Base-by-base conservation (phyloP, 2,113 vertebrate genomes). In the Atherinomorus stipes region DNA sequence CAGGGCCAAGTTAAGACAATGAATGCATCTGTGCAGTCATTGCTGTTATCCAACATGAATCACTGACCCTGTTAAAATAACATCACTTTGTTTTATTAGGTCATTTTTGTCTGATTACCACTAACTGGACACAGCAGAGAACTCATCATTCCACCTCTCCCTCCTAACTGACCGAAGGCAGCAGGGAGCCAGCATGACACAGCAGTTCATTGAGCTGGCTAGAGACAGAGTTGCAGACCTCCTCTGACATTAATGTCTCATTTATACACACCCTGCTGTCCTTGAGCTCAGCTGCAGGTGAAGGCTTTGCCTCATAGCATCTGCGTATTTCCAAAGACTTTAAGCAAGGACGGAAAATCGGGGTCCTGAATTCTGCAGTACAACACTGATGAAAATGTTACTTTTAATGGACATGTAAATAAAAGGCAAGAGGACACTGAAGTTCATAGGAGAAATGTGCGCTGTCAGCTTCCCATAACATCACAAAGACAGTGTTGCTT, bases 181-280 rank as follows among this genome's bases (percentile, higher is more conserved):
- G 28, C 10, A 26, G 57, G 58, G 3, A 2, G 25, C 52, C 86
- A 38, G 69, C 22, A 40, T 85, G 83, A 87, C 77, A 66, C 88
- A 83, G 85, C 83, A 85, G 58, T 87, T 85, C 80, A 70, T 81
- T 37, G 18, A 15, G 2, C 58, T 8, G 71, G 44, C 45, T 49
- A 67, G 59, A 64, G 72, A 40, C 63, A 64, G 58, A 69, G 53
- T 15, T 52, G 69, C 64, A 68, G 38, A 65, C 11, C 54, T 38
- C 60, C 44, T 62, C 42, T 25, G 53, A 72, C 59, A 53, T 38
- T 71, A 64, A 73, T 18, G 57, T 75, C 44, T 77, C 73, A 44
- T 74, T 71, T 68, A 22, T 37, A n/a, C 63, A 68, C 83, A 52
- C 64, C 65, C 59, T 23, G 42, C 59, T 42, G 70, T 58, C 76